Evolutionary conservation across 2,113 vertebrate genomes (phyloP), one percentile per base, ranked within the genome.

Genomic region (Echinops telfairi): DNA sequence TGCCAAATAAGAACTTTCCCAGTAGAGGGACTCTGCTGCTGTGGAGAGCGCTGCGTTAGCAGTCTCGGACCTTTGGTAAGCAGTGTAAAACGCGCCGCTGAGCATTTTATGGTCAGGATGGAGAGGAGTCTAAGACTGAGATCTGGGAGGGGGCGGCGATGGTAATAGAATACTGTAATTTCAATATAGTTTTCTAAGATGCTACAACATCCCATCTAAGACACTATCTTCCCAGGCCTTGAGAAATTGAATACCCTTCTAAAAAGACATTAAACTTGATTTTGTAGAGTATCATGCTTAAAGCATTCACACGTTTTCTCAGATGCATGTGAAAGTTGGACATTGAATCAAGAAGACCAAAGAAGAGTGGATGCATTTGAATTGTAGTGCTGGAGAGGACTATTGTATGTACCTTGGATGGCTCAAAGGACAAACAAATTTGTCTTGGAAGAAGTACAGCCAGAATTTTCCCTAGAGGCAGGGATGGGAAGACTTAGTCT

Each of bases 131-230:
- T 57, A 36, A 75, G 68, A 53, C 36, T 29, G 14, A 83, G n/a
- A 77, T 12, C 1, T 81, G 62, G 7, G 36, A n/a, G 73, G 89
- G 4, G 36, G 23, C 1, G 10, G 12, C 10, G 25, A 33, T 4
- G 10, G 12, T 53, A 31, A 33, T 4, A 93, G 76, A 66, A 84
- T 38, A 64, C 43, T 66, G 6, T 86, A 38, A 86, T 83, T 88
- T 95, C 76, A 70, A 17, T 43, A 23, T 78, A 36, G 77, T 95
- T 82, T 71, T 71, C 20, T 88, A 88, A 40, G 33, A 80, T 70
- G 47, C n/a, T 86, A 25, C 23, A 86, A 73, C 14, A 78, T 88
- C 11, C 68, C 36, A 88, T 57, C 47, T 40, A 40, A 68, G 20
- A 4, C 19, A n/a, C 33, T 84, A 29, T 81, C 66, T 31, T 85